Evolutionary conservation across 2,888 invertebrate genomes (phyloP).

Genomic region (Hedychridium roseum): DNA sequence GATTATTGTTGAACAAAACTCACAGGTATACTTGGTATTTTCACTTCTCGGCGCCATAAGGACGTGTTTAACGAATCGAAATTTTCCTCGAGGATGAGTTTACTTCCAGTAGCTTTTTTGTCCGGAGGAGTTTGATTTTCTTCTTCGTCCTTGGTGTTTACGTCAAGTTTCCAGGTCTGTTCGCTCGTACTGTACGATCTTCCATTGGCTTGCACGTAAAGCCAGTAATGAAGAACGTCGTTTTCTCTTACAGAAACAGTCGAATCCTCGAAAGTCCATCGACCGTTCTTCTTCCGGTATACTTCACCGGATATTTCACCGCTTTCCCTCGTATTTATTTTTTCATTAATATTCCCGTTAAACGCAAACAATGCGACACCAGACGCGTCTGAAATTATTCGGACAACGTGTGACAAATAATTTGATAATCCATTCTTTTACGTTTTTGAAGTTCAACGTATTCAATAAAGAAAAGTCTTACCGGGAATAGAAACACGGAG

Average conservation of each 20-base stretch:
- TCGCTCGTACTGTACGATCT: slow-evolving; percentile 65
- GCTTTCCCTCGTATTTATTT: slow-evolving; percentile 64
- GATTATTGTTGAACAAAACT: too few species aligned
- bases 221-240: slow-evolving; percentile 71
- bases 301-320: slow-evolving; percentile 69
- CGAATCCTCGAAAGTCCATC: slow-evolving; percentile 67
- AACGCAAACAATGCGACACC: slow-evolving; percentile 70
- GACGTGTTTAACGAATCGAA: slow-evolving; percentile 62
- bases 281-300: slow-evolving; percentile 59
- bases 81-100: slow-evolving; percentile 69
- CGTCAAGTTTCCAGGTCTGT: slow-evolving; percentile 30
- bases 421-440: neutral
- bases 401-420: neutral
- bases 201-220: slow-evolving; percentile 67
- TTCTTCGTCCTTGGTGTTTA: too few species aligned
- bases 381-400: slow-evolving; percentile 62
- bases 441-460: neutral
- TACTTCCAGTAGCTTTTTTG: too few species aligned
- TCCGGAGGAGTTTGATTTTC: too few species aligned
- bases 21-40: slow-evolving; percentile 49
- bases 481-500: slow-evolving; percentile 61
- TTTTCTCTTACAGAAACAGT: slow-evolving; percentile 64
- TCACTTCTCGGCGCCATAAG: slow-evolving; percentile 46
- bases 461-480: slow-evolving; percentile 18
- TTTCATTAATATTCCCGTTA: slow-evolving; percentile 71